Conservation (phyloP, 2,888 invertebrate genomes). For the Myopa tessellatipennis region DNA sequence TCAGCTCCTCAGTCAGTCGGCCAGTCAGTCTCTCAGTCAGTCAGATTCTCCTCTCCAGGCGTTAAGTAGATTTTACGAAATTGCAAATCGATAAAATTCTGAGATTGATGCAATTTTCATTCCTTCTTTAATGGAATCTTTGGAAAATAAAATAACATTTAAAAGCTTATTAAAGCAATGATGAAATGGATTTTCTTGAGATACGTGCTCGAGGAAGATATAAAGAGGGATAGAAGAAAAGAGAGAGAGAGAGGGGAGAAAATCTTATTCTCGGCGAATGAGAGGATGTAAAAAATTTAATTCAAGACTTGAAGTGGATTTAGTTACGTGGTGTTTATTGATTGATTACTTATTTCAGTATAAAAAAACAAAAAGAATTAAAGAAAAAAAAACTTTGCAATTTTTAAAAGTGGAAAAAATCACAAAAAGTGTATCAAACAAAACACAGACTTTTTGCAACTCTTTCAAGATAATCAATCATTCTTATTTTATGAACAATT, state of each 20-base stretch:
- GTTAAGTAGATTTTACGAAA: constrained; percentile 31
- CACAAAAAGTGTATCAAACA: too few species aligned
- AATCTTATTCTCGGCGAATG: not conserved
- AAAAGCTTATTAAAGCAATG: not conserved
- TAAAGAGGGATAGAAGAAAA: not conserved
- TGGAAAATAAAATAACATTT: not conserved
- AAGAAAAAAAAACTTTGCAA: too few species aligned
- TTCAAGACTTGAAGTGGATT: too few species aligned
- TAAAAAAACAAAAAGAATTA: too few species aligned
- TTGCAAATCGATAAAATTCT: constrained; percentile 37
- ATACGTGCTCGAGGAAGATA: not conserved
- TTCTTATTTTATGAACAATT: too few species aligned
- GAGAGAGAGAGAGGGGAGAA: not conserved
- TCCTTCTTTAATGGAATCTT: constrained; percentile 1
- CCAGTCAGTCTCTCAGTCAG: not conserved
- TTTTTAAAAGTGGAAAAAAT: too few species aligned
- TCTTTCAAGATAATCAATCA: too few species aligned
- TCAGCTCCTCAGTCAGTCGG: not conserved
- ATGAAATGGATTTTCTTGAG: not conserved
- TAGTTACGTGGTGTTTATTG: too few species aligned
- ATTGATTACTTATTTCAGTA: too few species aligned
- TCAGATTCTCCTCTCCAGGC: not conserved
- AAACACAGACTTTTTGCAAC: too few species aligned
- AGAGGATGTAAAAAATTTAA: too few species aligned
- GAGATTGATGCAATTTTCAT: constrained; percentile 32